Evolutionary conservation across 1,140 invertebrate genomes (phyloP), one percentile per base, ranked within the genome.

Genomic region (Calliopsis andreniformis): DNA sequence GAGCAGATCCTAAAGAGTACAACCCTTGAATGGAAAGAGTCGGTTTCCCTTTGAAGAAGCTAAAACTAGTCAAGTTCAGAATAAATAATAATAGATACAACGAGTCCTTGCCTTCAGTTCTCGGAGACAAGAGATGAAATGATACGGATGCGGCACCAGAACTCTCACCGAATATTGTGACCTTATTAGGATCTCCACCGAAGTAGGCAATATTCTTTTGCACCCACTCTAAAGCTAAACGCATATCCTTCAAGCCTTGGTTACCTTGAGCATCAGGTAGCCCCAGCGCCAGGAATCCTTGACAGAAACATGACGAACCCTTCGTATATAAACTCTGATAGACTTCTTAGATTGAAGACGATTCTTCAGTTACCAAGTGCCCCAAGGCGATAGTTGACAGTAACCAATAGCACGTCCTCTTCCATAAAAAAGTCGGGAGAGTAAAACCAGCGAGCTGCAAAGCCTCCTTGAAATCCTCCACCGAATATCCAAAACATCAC

Each of bases 401-500:
- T 62, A 69, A 91, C 95, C 1, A 82, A 0, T 1, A 96, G 93
- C 0, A 96, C 93, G 30, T 94, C 93, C 16, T 95, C 93, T 6
- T 93, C 91, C 2, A 95, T 89, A 5, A 96, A 89, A 68, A 94
- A 94, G 80, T 95, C 94, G 0, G 95, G 94, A 0, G 16, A 23
- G 43, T 32, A 49, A 7, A 20, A 0, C 7, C 0, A 7, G 0
- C 8, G 32, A 0, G 3, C 0, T 1, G 1, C 18, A 2, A 1
- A 93, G 6, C 95, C 95, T 70, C 93, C 92, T 4, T 93, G 92
- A 80, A 96, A 96, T 7, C 93, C 94, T 3, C 96, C 96, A 0
- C 96, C 96, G 87, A 97, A 95, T 39, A 97, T 93, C 94, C 94
- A 97, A 3, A 96, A 93, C 94, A 97, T 95, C 0, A 97, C 96